Percentiles rank a stretch among this genome's conserved stretches.
Conservation (phyloP, 2,888 invertebrate genomes). For the Tridacna crocea region DNA sequence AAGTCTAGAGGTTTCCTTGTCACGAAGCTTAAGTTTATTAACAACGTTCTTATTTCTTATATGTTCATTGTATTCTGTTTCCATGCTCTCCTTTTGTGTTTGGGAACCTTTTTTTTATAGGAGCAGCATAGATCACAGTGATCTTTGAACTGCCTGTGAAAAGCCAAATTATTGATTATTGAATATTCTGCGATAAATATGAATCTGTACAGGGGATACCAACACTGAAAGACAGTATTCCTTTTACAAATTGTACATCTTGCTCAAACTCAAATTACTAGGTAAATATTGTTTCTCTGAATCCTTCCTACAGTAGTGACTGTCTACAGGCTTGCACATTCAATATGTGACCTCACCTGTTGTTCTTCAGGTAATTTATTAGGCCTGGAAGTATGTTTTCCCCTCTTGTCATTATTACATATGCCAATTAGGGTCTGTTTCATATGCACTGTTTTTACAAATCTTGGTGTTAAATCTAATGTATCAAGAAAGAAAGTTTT, state of each 20-base stretch:
- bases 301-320: slow-evolving; percentile 49
- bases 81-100: background rate
- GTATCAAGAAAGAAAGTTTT: slow-evolving; percentile 38
- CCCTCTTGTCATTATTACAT: slow-evolving; percentile 26
- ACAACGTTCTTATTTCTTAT: slow-evolving; percentile 34
- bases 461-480: slow-evolving; percentile 21
- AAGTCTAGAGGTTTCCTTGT: slow-evolving; percentile 33
- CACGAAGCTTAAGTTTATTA: slow-evolving; percentile 18
- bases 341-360: slow-evolving; percentile 26
- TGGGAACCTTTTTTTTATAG: slow-evolving; percentile 12
- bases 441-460: slow-evolving; percentile 11
- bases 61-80: slow-evolving; percentile 7
- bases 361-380: slow-evolving; percentile 6
- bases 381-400: slow-evolving; percentile 22
- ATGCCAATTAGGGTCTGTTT: slow-evolving; percentile 18
- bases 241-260: slow-evolving; percentile 34
- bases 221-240: slow-evolving; percentile 7
- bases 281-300: slow-evolving; percentile 28
- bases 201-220: background rate
- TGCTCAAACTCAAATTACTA: slow-evolving; percentile 18
- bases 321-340: slow-evolving; percentile 38
- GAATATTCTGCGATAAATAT: slow-evolving; percentile 38
- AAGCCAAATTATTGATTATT: slow-evolving; percentile 34
- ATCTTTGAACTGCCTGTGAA: slow-evolving; percentile 38
- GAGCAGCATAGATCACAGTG: slow-evolving; percentile 42